Evolutionary conservation across 1,140 invertebrate genomes (phyloP).

Genomic region (Homarus americanus): DNA sequence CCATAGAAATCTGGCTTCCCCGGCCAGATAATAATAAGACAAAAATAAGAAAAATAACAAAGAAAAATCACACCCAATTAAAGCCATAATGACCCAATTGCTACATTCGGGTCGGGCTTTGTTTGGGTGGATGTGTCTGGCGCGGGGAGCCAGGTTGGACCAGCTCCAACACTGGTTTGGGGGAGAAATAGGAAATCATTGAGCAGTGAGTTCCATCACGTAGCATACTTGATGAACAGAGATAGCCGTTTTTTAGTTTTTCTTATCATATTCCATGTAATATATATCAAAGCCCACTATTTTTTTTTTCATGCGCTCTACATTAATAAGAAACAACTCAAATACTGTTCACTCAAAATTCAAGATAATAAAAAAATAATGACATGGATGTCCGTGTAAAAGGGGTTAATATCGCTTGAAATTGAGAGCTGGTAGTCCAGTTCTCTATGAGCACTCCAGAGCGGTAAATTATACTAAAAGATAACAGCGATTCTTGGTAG

Average conservation of each 20-base stretch:
- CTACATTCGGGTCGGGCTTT: conserved; percentile 22
- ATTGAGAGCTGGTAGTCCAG: background rate
- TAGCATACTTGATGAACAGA: conserved; percentile 67
- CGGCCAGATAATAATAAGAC: conserved; percentile 9
- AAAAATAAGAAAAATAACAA: too few species aligned
- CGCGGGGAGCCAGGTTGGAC: conserved; percentile 26
- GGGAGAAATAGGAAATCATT: conserved; percentile 52
- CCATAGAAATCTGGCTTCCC: background rate
- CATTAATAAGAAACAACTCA: conserved; percentile 47
- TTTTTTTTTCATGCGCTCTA: conserved; percentile 66
- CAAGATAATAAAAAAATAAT: background rate
- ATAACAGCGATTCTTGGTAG: too few species aligned
- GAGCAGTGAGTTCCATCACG: conserved; percentile 69
- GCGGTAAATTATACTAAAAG: background rate
- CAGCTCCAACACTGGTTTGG: conserved; percentile 43
- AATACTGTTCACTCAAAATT: conserved; percentile 3
- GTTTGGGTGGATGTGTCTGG: background rate
- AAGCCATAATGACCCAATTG: conserved; percentile 1
- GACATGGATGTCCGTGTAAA: background rate
- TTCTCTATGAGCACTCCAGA: too few species aligned
- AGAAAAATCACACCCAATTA: background rate
- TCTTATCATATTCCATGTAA: conserved; percentile 63
- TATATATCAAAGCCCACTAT: conserved; percentile 70
- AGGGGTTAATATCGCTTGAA: background rate
- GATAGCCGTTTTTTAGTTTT: conserved; percentile 58